These are phyloP conservation scores for Deroplatys truncata DNA, from an alignment of 2,888 invertebrate species.

Conservation along the genomic window DNA sequence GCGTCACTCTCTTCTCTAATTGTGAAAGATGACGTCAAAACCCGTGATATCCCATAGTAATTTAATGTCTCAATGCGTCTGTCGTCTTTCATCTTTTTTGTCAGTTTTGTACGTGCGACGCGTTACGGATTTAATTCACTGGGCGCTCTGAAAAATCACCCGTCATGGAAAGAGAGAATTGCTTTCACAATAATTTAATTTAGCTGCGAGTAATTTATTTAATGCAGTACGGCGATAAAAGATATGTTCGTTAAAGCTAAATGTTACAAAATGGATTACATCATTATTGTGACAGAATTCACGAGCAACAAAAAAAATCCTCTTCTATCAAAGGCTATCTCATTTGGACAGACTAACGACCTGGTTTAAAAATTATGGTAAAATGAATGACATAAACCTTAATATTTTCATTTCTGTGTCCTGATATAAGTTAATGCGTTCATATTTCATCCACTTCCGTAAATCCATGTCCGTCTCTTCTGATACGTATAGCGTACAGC, in stretches of 20 bases:
- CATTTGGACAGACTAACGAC: too few relatives aligned
- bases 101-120: neutral
- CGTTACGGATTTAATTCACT: neutral
- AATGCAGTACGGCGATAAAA: neutral
- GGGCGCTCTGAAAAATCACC: neutral
- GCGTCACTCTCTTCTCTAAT: neutral
- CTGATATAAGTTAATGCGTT: too few relatives aligned
- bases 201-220: neutral
- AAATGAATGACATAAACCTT: too few relatives aligned
- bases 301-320: neutral
- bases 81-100: neutral
- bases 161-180: neutral
- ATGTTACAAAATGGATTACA: neutral
- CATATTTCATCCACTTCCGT: too few relatives aligned
- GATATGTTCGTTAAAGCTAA: neutral
- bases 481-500: too few relatives aligned
- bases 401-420: too few relatives aligned
- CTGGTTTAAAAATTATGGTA: too few relatives aligned
- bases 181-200: neutral
- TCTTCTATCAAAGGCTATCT: too few relatives aligned
- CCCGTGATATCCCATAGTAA: neutral
- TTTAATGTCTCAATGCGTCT: neutral
- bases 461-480: too few relatives aligned
- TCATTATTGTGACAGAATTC: neutral
- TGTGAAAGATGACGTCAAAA: neutral